Percentiles rank a stretch among this genome's conserved stretches.
These are phyloP conservation scores for Lasioglossum figueresi DNA, from an alignment of 2,888 invertebrate species.

Conservation along the genomic window DNA sequence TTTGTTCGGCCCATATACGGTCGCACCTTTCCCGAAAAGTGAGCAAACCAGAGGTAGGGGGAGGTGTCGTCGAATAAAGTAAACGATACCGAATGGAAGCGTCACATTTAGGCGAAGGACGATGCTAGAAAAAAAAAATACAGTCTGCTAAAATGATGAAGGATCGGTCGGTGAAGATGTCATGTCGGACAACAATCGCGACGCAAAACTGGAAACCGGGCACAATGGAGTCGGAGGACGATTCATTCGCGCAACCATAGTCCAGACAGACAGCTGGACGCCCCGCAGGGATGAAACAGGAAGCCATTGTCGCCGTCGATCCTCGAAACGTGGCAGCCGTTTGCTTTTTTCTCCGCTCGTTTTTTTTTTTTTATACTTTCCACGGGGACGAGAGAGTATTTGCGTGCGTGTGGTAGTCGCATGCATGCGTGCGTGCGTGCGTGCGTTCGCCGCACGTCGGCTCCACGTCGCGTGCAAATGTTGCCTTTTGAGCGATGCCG, in stretches of 20 bases:
- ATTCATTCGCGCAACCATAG: slow-evolving; percentile 69
- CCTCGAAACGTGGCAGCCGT: slow-evolving; percentile 61
- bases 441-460: slow-evolving; percentile 43
- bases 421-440: slow-evolving; percentile 37
- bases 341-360: slow-evolving; percentile 42
- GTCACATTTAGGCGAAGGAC: slow-evolving; percentile 13
- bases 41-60: not conserved
- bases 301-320: slow-evolving; percentile 76
- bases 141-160: slow-evolving; percentile 53
- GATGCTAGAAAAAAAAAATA: slow-evolving; percentile 20
- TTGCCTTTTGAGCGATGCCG: slow-evolving; percentile 71
- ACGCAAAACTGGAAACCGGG: slow-evolving; percentile 65
- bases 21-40: slow-evolving; percentile 8
- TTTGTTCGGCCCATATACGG: not conserved
- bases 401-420: not conserved
- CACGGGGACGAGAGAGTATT: slow-evolving; percentile 12
- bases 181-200: slow-evolving; percentile 59
- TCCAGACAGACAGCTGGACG: slow-evolving; percentile 75
- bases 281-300: slow-evolving; percentile 76
- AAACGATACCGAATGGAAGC: slow-evolving; percentile 53
- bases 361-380: slow-evolving; percentile 39
- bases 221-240: slow-evolving; percentile 65
- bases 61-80: slow-evolving; percentile 22
- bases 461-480: slow-evolving; percentile 70
- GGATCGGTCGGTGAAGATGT: slow-evolving; percentile 67